Conservation (phyloP, 2,113 vertebrate genomes). For the Syngnathus scovelli region DNA sequence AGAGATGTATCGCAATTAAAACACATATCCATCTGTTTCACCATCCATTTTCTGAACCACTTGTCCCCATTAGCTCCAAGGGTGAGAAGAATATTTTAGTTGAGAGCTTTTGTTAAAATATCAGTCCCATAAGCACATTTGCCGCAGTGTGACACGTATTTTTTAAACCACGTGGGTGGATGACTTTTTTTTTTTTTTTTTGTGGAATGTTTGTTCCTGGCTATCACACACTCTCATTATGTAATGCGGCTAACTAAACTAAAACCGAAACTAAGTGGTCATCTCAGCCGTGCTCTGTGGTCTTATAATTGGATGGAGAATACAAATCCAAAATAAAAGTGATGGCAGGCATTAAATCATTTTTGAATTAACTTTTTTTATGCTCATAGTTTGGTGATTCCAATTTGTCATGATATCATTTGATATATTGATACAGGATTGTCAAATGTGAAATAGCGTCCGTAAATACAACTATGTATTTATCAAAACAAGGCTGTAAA, state of each 20-base stretch:
- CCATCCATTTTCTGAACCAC: too few relatives aligned
- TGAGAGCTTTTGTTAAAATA: conserved; percentile 4
- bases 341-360: too few relatives aligned
- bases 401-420: too few relatives aligned
- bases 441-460: conserved; percentile 10
- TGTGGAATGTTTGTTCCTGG: conserved; percentile 21
- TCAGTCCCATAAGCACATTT: conserved; percentile 20
- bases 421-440: too few relatives aligned
- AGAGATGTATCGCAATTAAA: too few relatives aligned
- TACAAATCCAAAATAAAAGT: not conserved
- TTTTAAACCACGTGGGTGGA: conserved; percentile 19
- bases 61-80: too few relatives aligned
- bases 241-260: conserved; percentile 30
- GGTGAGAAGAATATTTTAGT: not conserved
- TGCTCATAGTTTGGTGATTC: too few relatives aligned
- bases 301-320: not conserved
- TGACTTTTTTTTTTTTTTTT: not conserved
- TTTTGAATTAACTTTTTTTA: too few relatives aligned
- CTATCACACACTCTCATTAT: conserved; percentile 9
- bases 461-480: not conserved
- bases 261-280: conserved; percentile 14
- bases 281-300: not conserved
- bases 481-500: conserved; percentile 19
- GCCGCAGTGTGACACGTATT: conserved; percentile 6
- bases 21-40: too few relatives aligned